Base-by-base conservation (phyloP, 2,797 vertebrate species). In the Scolopax rusticola region DNA sequence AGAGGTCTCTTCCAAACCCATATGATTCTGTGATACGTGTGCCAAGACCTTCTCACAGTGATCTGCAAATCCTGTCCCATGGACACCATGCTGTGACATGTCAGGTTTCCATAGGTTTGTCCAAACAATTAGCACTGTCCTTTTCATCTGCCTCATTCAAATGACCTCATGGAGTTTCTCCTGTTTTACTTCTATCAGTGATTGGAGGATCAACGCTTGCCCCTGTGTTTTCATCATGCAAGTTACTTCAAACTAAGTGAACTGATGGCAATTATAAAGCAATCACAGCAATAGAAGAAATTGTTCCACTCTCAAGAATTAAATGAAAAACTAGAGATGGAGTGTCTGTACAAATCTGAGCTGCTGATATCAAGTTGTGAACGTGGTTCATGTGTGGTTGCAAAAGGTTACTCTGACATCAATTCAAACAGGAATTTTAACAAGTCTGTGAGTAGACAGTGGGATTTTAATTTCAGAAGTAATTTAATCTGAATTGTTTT, bases 361-460 rank as follows among this genome's bases (percentile, higher is more conserved):
- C 50, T 57, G 64, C 6, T 32, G 8, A 36, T 23, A 47, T 4
- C 21, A 32, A 33, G 17, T 24, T 59, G 50, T 54, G 45, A 90
- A 11, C 48, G 2, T 2, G 9, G 41, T 12, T 79, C 63, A 16
- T 0, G 0, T 3, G n/a, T 7, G 16, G 30, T 74, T 74, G 54
- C 12, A 38, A 17, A 65, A 87, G 60, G 33, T 85, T 71, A n/a
- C 36, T 33, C 60, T 77, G 71, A 28, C 28, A n/a, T 47, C 33
- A 32, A 8, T 0, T 50, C 48, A 41, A 77, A 80, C 6, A 27
- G 64, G 27, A 87, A 54, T 47, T 84, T 70, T 45, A 80, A 48
- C 2, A 12, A 48, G 6, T 19, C 18, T 68, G 68, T 20, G 10
- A 16, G 12, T 0, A 50, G 33, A 84, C 87, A 70, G 32, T 12